phyloP scores from a whole-genome alignment of 2,797 vertebrate genomes.

The Sebastes elongatus region DNA sequence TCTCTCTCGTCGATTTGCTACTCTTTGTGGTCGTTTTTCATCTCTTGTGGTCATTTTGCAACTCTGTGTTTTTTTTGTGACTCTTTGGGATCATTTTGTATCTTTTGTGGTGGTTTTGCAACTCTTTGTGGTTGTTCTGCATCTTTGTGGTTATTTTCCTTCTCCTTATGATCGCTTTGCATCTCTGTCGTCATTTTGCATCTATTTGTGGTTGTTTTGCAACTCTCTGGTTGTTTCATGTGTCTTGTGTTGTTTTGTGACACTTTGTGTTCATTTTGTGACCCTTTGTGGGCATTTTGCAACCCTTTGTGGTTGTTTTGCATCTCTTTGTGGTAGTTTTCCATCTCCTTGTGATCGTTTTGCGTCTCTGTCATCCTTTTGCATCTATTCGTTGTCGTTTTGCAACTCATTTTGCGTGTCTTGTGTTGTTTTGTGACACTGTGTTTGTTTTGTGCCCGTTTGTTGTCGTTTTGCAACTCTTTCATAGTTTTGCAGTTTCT shows the following conservation, averaged over 20 bases:
- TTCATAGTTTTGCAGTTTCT: too few relatives aligned
- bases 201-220: background rate
- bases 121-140: background rate
- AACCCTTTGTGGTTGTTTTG: background rate
- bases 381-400: too few relatives aligned
- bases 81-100: too few relatives aligned
- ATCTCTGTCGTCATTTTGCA: too few relatives aligned
- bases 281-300: background rate
- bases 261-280: background rate
- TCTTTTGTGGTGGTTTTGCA: background rate
- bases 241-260: too few relatives aligned
- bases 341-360: too few relatives aligned
- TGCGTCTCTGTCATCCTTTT: background rate
- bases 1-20: too few relatives aligned
- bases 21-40: background rate
- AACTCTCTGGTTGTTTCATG: background rate
- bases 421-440: background rate
- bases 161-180: too few relatives aligned
- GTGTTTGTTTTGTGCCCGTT: too few relatives aligned
- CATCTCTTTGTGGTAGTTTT: background rate
- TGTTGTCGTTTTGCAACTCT: background rate
- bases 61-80: background rate
- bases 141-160: too few relatives aligned
- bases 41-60: too few relatives aligned
- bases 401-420: too few relatives aligned